A percentile compares a stretch with the other conserved stretches of the same genome.
These are phyloP conservation scores for Branchinecta lindahli DNA, from an alignment of 1,140 invertebrate species.

Conservation along the genomic window DNA sequence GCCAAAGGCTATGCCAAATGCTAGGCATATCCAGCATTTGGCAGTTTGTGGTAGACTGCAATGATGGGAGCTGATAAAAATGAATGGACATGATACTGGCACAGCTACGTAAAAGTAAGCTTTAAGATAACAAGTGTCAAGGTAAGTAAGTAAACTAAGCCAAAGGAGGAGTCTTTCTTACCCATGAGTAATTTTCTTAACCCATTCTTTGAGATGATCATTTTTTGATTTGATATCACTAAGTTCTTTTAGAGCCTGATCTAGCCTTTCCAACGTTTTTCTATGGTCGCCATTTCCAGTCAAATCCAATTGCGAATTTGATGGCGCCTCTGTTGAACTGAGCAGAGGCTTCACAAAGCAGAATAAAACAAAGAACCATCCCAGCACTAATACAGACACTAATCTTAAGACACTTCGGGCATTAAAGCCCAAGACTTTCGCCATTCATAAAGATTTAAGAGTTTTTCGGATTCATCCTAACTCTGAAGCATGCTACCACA, in stretches of 20 bases:
- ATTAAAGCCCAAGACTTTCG: neutral
- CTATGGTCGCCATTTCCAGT: neutral
- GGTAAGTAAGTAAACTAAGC: too few relatives aligned
- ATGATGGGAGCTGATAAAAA: too few relatives aligned
- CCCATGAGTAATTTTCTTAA: too few relatives aligned
- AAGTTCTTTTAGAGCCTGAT: neutral
- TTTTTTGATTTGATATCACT: neutral
- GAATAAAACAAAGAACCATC: neutral
- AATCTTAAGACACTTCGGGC: neutral
- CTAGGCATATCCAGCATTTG: too few relatives aligned
- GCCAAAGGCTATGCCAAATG: too few relatives aligned
- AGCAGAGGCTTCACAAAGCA: conserved; percentile 8
- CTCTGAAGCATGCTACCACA: too few relatives aligned
- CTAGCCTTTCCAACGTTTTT: neutral
- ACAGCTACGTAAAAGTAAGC: too few relatives aligned
- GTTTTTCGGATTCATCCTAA: neutral
- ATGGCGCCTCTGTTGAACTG: neutral
- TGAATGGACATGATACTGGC: too few relatives aligned
- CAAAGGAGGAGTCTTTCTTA: too few relatives aligned
- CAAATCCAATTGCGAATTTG: neutral
- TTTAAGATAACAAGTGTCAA: too few relatives aligned
- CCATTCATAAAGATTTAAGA: neutral
- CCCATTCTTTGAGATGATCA: neutral
- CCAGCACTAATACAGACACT: neutral
- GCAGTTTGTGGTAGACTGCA: too few relatives aligned